Evolutionary conservation across 2,888 invertebrate genomes (phyloP).

Genomic region (Acleris sparsana): DNA sequence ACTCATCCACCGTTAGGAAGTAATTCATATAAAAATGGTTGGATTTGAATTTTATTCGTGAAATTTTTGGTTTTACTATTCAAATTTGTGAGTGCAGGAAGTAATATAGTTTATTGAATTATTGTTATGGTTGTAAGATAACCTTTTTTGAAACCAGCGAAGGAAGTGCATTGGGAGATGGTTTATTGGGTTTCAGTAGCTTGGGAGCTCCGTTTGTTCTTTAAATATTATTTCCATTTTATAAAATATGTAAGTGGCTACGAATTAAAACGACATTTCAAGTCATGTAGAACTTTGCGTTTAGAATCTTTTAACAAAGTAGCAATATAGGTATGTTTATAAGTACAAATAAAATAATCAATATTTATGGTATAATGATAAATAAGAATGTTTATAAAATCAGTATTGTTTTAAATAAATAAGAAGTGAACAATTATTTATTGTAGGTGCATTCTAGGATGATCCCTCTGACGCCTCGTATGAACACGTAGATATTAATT

Average conservation of each 20-base stretch:
- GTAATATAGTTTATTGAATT: slow-evolving; percentile 36
- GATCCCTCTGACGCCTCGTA: too few species aligned
- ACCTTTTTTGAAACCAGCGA: slow-evolving; percentile 18
- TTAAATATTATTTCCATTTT: neutral
- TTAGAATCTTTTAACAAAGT: too few species aligned
- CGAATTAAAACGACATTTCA: too few species aligned
- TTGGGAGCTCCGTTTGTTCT: neutral
- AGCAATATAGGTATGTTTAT: too few species aligned
- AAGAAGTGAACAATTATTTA: too few species aligned
- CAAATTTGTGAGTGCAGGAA: slow-evolving; percentile 29
- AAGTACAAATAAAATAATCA: too few species aligned
- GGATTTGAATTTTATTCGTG: slow-evolving; percentile 77
- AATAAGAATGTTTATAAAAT: too few species aligned
- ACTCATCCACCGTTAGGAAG: slow-evolving; percentile 72
- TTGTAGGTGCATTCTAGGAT: too few species aligned
- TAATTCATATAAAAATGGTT: slow-evolving; percentile 80
- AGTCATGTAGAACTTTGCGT: too few species aligned
- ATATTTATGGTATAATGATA: too few species aligned
- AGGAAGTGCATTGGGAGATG: slow-evolving; percentile 10
- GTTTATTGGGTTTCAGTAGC: slow-evolving; percentile 15
- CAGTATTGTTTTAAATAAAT: too few species aligned
- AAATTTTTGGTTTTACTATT: slow-evolving; percentile 35
- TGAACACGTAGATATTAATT: too few species aligned
- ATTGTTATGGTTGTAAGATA: slow-evolving; percentile 33
- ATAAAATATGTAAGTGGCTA: neutral